Evolutionary conservation across 2,888 invertebrate species (phyloP), one percentile per base, ranked within the genome.

Genomic region (Drosophila flavopinicola): DNA sequence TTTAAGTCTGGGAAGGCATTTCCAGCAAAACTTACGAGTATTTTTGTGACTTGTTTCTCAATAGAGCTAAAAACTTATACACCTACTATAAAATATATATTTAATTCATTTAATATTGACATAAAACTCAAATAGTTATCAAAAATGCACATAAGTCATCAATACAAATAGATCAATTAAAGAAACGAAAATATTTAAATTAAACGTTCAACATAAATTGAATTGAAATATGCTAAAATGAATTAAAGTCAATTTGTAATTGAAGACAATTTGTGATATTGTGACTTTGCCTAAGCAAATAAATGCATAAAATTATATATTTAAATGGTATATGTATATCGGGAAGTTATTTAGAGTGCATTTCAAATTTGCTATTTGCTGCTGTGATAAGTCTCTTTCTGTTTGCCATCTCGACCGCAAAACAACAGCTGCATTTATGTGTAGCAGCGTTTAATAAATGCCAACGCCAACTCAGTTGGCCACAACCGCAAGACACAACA

Each of bases 401-500:
- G 52, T 56, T 53, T 52, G 39, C 39, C 37, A 56, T 48, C 49
- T 57, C 30, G 33, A 57, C 59, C 71, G 11, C 66, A 61, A 15
- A 53, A 33, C 53, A 61, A 41, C 71, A 71, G 53, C 69, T 75
- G 71, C 63, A 58, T 29, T 45, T 45, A 30, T 52, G 56, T 41
- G 52, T 29, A 32, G 56, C 30, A 39, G 48, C 48, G 56, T 75
- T 74, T 63, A 69, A 58, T 69, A 71, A 69, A 69, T 63, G 61
- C 58, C 76, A 75, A 47, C 54, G 41, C 39, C 56, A 53, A n/a
- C n/a, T 32, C 74, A 60, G 39, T 23, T 53, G 13, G 59, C 63
- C 70, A 11, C 57, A 75, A 54, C 77, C 76, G 23, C 77, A 73
- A 75, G 61, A 42, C 37, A 41, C 45, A 49, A 51, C 47, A 29